Conservation (phyloP, 2,797 vertebrate genomes). For the Sitta carolinensis region DNA sequence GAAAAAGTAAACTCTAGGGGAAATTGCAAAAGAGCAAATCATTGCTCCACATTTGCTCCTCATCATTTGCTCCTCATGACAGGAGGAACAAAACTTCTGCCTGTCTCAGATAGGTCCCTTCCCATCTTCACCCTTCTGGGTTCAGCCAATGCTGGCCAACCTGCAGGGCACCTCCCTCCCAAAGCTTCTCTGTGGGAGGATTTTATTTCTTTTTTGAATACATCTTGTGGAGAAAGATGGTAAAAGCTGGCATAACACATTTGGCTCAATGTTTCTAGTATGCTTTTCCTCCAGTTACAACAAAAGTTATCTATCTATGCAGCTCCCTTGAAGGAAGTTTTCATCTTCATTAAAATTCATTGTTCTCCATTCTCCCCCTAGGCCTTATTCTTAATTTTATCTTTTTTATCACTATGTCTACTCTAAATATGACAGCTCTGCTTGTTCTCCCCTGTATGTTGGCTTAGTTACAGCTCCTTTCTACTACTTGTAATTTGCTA, state of each 20-base stretch:
- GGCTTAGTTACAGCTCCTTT: neutral
- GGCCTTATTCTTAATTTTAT: conserved; percentile 3
- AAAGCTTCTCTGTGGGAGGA: neutral
- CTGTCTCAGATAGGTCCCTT: neutral
- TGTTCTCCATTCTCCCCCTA: neutral
- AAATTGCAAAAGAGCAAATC: neutral
- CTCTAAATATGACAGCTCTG: neutral
- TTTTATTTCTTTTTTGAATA: neutral
- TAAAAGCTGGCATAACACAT: neutral
- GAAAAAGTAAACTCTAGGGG: neutral
- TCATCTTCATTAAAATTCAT: conserved; percentile 26
- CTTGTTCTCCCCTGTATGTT: neutral
- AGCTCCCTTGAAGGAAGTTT: neutral
- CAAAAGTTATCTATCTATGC: neutral
- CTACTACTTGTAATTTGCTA: neutral
- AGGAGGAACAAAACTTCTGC: neutral
- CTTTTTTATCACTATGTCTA: neutral
- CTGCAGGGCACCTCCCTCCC: neutral
- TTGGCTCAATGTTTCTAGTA: neutral
- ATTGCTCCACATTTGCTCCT: neutral
- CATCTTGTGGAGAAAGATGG: neutral
- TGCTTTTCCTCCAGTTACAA: neutral
- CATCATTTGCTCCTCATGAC: neutral
- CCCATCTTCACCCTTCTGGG: neutral
- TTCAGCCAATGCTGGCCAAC: neutral